A percentile compares a stretch with the other conserved stretches of the same genome.
phyloP scores from a whole-genome alignment of 2,113 vertebrate genomes.

The Ariopsis seemanni region DNA sequence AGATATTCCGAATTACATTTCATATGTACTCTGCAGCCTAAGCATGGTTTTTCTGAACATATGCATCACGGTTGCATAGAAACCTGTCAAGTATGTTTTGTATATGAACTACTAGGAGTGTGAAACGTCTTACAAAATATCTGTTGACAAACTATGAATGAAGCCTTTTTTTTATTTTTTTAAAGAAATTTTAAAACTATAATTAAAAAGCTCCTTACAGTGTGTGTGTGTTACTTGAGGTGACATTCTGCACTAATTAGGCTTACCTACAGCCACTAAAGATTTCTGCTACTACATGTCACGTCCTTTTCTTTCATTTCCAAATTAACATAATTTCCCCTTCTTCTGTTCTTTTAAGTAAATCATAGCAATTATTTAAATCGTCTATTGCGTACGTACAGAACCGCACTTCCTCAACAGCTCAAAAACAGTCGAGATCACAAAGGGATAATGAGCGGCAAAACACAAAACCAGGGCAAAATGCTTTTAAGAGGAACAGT shows the following conservation, averaged over 20 bases:
- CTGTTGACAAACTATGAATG: slow-evolving; percentile 1
- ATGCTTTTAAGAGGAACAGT: slow-evolving; percentile 56
- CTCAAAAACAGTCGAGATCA: slow-evolving; percentile 63
- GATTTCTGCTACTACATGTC: slow-evolving; percentile 62
- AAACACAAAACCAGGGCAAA: slow-evolving; percentile 46
- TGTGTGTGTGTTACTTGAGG: slow-evolving; percentile 12
- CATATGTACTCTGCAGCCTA: neutral
- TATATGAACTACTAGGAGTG: neutral
- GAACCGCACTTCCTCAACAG: slow-evolving; percentile 41
- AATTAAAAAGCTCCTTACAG: neutral
- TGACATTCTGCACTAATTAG: slow-evolving; percentile 69
- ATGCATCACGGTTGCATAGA: neutral
- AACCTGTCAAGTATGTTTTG: neutral
- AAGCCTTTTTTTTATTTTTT: neutral
- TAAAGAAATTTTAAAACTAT: neutral
- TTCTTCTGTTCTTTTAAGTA: slow-evolving; percentile 74
- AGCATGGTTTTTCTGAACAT: neutral
- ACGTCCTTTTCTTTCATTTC: slow-evolving; percentile 69
- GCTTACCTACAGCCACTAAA: slow-evolving; percentile 67
- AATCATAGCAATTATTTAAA: slow-evolving; percentile 79
- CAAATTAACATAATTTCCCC: slow-evolving; percentile 75
- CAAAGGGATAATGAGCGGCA: slow-evolving; percentile 67
- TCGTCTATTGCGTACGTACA: slow-evolving; percentile 66
- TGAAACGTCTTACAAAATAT: neutral
- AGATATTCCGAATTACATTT: neutral